Conservation (phyloP, 92 coral and sea anemone genomes). For the Scolanthus callimorphus region DNA sequence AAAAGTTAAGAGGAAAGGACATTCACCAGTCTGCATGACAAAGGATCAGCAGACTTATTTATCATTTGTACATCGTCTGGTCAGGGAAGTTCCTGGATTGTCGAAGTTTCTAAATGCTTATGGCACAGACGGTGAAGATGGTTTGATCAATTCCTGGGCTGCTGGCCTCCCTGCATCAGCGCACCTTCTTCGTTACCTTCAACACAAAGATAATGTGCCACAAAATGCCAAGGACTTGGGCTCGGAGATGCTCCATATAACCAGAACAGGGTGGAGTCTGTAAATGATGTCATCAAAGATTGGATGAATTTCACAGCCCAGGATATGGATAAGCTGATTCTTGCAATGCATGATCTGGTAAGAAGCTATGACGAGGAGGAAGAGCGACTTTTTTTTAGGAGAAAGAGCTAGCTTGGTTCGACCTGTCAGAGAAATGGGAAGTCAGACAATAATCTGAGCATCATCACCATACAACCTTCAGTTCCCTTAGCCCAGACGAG, state of each 20-base stretch:
- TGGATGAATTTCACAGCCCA: conserved; percentile 1
- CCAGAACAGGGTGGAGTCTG: conserved; percentile 38
- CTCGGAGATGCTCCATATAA: conserved; percentile 42
- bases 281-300: conserved; percentile 39
- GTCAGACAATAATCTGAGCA: too few species aligned
- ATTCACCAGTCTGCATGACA: conserved; percentile 44
- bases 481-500: background rate
- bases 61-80: conserved; percentile 35
- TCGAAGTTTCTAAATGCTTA: conserved; percentile 20
- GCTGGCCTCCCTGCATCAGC: conserved; percentile 28
- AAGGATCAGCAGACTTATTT: conserved; percentile 36
- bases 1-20: conserved; percentile 12
- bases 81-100: conserved; percentile 33
- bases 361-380: too few species aligned
- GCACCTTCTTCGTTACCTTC: conserved; percentile 38
- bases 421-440: background rate
- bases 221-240: conserved; percentile 43
- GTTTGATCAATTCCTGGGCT: conserved; percentile 27
- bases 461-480: too few species aligned
- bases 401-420: conserved; percentile 6
- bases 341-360: background rate
- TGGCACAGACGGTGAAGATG: conserved; percentile 38
- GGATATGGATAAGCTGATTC: conserved; percentile 9
- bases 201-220: conserved; percentile 32
- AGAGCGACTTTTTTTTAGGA: background rate